These are phyloP conservation scores for Montifringilla adamsi DNA, from an alignment of 2,113 vertebrate genomes.

Conservation along the genomic window DNA sequence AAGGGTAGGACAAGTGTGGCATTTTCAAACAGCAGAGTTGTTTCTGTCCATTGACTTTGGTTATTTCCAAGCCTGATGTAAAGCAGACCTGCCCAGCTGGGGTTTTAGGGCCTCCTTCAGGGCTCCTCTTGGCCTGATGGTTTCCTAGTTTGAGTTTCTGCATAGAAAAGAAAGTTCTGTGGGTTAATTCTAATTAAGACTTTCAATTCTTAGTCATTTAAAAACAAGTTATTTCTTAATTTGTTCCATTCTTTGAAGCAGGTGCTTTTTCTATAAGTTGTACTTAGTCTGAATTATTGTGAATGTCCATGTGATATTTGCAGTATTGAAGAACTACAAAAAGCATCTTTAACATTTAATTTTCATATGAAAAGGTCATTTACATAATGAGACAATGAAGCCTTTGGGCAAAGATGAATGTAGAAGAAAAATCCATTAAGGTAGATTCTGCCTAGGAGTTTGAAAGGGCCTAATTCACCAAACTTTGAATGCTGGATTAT, in stretches of 20 bases:
- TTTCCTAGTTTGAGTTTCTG: not conserved
- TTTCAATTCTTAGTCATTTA: not conserved
- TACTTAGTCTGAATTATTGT: not conserved
- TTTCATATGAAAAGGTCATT: slow-evolving; percentile 64
- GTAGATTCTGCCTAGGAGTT: slow-evolving; percentile 30
- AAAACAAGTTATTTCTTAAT: not conserved
- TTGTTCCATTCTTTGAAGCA: slow-evolving; percentile 9
- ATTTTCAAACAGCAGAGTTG: not conserved
- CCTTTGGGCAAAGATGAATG: slow-evolving; percentile 40
- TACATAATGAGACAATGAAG: slow-evolving; percentile 57
- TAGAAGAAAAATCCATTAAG: slow-evolving; percentile 39
- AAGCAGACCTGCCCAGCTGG: not conserved
- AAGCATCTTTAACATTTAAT: slow-evolving; percentile 51
- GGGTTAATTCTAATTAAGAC: not conserved
- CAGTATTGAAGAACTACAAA: slow-evolving; percentile 44
- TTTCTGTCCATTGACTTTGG: not conserved
- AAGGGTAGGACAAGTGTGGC: not conserved
- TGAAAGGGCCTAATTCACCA: slow-evolving; percentile 38
- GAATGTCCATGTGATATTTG: slow-evolving; percentile 22
- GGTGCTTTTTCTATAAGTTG: not conserved
- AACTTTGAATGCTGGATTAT: slow-evolving; percentile 42
- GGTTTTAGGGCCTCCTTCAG: not conserved
- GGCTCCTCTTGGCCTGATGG: not conserved
- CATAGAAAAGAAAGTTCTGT: not conserved
- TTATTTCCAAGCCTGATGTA: not conserved